Base-by-base conservation (phyloP, 1,140 invertebrate species). In the Anastrepha ludens region DNA sequence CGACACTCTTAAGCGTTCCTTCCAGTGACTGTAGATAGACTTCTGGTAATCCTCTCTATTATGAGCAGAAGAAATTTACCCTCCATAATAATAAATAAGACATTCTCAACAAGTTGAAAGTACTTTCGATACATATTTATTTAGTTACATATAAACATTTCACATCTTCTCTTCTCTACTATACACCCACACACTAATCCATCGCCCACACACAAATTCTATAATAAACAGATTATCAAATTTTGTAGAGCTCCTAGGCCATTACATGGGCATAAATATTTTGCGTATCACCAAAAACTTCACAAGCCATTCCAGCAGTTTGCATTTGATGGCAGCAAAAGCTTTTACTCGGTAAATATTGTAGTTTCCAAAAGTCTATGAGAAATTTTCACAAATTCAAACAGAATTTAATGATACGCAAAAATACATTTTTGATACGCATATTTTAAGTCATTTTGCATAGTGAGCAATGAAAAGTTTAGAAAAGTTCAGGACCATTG, bases 401-500 rank as follows among this genome's bases (percentile, higher is more conserved):
- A 67, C 65, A 11, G 65, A 67, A 67, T 39, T 41, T 67, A 67
- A 67, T 67, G 65, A 67, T 67, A 67, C 29, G 65, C 20, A 67
- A 67, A 67, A 67, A 67, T 5, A 41, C 29, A n/a, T n/a, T 67
- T n/a, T 29, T 67, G 20, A 67, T 67, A 11, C 29, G 65, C 65
- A 67, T 67, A 67, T 67, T 67, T 67, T 67, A 67, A 67, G 65
- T 20, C 8, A 20, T 65, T 67, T 39, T 41, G 39, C 55, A 58
- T 58, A 58, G 55, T 67, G 20, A 39, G 39, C 11, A 67, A 13
- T 11, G 8, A 11, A 74, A 74, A 74, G 41, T 74, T 74, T 74
- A 41, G 6, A 74, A 44, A 74, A 74, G 39, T 47, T 74, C 15
- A 74, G 44, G 39, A 11, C 67, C 67, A 74, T 44, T 74, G 67